Base-by-base conservation (phyloP, 2,888 invertebrate species). In the Cephus runcator region DNA sequence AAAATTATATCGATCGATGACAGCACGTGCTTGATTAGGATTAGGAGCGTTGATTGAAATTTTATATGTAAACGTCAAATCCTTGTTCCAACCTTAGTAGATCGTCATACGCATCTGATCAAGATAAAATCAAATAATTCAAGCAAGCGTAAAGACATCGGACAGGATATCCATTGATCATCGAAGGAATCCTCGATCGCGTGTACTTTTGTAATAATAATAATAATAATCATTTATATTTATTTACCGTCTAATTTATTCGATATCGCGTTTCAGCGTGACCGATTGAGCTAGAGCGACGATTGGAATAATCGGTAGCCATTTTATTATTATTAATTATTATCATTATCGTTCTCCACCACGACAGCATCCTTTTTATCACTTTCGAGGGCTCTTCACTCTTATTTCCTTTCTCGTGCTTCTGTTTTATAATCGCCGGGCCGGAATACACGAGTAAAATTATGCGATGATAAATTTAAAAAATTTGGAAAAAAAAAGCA, bases 181-280 rank as follows among this genome's bases (percentile, higher is more conserved):
- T 56, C 56, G 23, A 23, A 6, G 15, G 23, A 23, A 56, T 56
- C 56, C 56, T 56, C 56, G 23, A 56, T 23, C 56, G 23, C 23
- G 56, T 56, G 56, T 56, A 56, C 56, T 56, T 56, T 56, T 56
- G 23, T 56, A 56, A 56, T 56, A 56, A 56, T 40, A 40, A 56
- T 40, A 40, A 40, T 56, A 23, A 56, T 77, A 15, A 80, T 75
- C 77, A 77, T 84, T 56, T 83, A 80, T 85, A 86, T 86, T 86
- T 86, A 86, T 86, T 86, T 84, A 84, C 83, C 82, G 79, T 77
- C 80, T 86, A 83, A 86, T 86, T 85, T 83, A 84, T 85, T 86
- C 36, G 36, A 35, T 30, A 11, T 35, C 74, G 36, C 30, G n/a
- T 74, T 15, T 34, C n/a, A 3, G 23, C 34, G 74, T 15, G 3